Evolutionary conservation across 2,113 vertebrate species (phyloP).

Genomic region (Sitta europaea): DNA sequence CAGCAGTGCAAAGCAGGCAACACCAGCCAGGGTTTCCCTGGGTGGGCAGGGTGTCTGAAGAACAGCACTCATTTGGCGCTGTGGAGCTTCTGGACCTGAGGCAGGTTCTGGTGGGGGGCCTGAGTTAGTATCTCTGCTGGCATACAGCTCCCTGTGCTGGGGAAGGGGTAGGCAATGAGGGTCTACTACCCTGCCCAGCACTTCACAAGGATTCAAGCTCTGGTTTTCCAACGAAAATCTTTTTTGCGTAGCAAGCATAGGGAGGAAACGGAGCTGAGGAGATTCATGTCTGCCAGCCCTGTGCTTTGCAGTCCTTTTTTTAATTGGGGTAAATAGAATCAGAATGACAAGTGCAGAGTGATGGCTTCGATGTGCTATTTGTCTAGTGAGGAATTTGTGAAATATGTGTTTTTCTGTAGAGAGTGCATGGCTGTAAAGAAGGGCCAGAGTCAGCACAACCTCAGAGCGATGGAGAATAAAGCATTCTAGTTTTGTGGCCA

Average conservation of each 20-base stretch:
- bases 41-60: fast-evolving
- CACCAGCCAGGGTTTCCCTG: fast-evolving
- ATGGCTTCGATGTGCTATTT: slow-evolving; percentile 45
- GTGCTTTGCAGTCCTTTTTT: slow-evolving; percentile 2
- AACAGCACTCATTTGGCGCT: fast-evolving
- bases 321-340: slow-evolving; percentile 53
- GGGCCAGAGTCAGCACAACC: slow-evolving; percentile 65
- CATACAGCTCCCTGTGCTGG: background rate
- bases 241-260: background rate
- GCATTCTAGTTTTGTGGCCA: slow-evolving; percentile 60
- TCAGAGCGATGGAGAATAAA: slow-evolving; percentile 61
- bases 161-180: background rate
- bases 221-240: background rate
- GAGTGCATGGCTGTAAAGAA: slow-evolving; percentile 58
- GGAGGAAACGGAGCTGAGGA: background rate
- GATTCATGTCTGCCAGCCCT: background rate
- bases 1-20: background rate
- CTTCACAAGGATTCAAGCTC: background rate
- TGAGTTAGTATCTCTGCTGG: background rate
- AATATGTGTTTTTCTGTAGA: slow-evolving; percentile 66
- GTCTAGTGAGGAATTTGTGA: slow-evolving; percentile 53
- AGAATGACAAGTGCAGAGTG: slow-evolving; percentile 45
- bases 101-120: background rate
- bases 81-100: background rate
- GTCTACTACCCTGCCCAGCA: background rate